A percentile compares a stretch with the other conserved stretches of the same genome.
Evolutionary conservation across 2,113 vertebrate genomes (phyloP).

Genomic region (Hemiscyllium ocellatum): DNA sequence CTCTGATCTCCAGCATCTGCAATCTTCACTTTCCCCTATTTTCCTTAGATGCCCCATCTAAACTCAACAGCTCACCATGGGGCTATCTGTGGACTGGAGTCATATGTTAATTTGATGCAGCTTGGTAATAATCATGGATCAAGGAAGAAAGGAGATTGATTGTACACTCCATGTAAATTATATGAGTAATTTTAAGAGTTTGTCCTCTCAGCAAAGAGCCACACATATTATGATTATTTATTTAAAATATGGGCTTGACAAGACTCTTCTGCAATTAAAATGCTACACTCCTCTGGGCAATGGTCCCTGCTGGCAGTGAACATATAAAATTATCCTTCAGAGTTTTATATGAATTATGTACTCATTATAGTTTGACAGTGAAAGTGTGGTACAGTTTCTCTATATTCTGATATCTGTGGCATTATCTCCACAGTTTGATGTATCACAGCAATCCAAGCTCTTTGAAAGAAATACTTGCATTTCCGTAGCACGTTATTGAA

Average conservation of each 20-base stretch:
- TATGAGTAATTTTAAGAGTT: neutral
- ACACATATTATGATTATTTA: neutral
- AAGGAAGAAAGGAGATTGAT: neutral
- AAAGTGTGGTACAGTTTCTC: neutral
- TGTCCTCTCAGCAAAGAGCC: neutral
- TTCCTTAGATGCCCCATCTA: neutral
- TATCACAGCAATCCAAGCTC: neutral
- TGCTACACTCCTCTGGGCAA: neutral
- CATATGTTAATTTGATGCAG: neutral
- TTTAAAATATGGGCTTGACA: neutral
- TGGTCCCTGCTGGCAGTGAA: neutral
- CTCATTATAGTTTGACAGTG: neutral
- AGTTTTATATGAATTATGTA: neutral
- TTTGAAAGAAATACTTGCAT: neutral
- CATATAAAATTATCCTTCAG: neutral
- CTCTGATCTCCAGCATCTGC: too few species aligned
- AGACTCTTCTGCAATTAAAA: neutral
- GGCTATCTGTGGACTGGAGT: neutral
- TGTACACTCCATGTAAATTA: neutral
- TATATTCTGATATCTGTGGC: neutral
- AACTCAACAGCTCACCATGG: neutral
- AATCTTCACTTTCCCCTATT: too few species aligned
- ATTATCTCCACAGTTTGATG: neutral
- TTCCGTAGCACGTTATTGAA: too few species aligned
- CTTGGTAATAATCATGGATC: neutral